Evolutionary conservation across 2,113 vertebrate genomes (phyloP).

Genomic region (Pitta sordida): DNA sequence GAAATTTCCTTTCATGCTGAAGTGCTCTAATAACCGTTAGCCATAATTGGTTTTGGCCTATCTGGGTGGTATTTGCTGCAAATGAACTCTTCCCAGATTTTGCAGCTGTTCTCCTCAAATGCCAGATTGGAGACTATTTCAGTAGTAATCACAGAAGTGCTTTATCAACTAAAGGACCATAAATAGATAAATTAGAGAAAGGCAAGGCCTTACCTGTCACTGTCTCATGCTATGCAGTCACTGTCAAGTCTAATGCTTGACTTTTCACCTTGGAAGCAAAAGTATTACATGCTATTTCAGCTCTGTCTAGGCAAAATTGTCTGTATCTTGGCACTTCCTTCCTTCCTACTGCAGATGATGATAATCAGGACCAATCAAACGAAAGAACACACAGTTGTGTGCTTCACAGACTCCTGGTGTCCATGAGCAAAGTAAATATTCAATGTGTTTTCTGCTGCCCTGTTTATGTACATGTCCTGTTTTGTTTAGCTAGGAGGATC

Average conservation of each 20-base stretch:
- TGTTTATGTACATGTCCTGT: background rate
- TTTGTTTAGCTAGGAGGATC: background rate
- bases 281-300: background rate
- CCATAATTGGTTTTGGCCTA: slow-evolving; percentile 20
- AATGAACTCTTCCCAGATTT: slow-evolving; percentile 13
- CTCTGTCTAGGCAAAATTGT: background rate
- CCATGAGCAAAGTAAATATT: background rate
- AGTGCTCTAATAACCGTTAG: background rate
- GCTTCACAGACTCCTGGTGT: background rate
- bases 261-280: background rate
- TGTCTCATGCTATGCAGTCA: background rate
- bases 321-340: background rate
- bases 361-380: background rate
- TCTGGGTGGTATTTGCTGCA: background rate
- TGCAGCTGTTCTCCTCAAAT: slow-evolving; percentile 12
- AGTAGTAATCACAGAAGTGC: background rate
- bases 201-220: background rate
- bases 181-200: background rate
- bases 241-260: background rate
- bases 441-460: background rate
- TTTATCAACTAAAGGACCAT: background rate
- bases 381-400: background rate
- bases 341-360: background rate
- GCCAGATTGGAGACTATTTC: background rate
- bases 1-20: background rate